Base-by-base conservation (phyloP, 2,888 invertebrate genomes). In the Spatulosminthurus flaviceps region DNA sequence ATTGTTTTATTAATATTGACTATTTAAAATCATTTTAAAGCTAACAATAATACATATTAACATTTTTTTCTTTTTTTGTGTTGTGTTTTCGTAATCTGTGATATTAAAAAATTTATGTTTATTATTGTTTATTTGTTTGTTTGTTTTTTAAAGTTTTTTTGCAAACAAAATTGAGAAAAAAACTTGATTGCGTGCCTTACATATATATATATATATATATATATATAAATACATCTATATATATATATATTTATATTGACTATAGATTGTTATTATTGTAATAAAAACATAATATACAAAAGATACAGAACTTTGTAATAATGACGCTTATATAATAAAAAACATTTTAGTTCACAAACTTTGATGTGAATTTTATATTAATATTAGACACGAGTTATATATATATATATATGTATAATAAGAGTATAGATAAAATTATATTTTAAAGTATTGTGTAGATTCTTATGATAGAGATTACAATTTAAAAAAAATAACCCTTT, bases 21-120 rank as follows among this genome's bases (percentile, higher is more conserved):
- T 69, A 29, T 29, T 24, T 29, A 69, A n/a, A 34, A 69, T n/a
- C n/a, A n/a, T 69, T 69, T 2, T 34, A 70, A 29, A 41, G 21
- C 28, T 41, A 29, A 67, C 16, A 67, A 67, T 67, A 28, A 28
- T 51, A 22, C 5, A 22, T 64, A 24, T 64, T 22, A 13, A 1
- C 2, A 19, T 41, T 70, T 41, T 70, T 70, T 11, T 70, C 22
- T 70, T 70, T 70, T 41, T n/a, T 70, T 70, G 26, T 70, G 4
- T 70, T 21, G n/a, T 70, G n/a, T 70, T 70, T 34, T 70, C 29
- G 19, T 70, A 70, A 70, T 70, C 70, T 70, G 70, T 70, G 70
- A 70, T 70, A 70, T 70, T 70, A 28, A 70, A 70, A 70, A 70
- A 42, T 70, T n/a, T n/a, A n/a, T n/a, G n/a, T n/a, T n/a, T n/a